Evolutionary conservation across 2,113 vertebrate genomes (phyloP).

Genomic region (Albula glossodonta): DNA sequence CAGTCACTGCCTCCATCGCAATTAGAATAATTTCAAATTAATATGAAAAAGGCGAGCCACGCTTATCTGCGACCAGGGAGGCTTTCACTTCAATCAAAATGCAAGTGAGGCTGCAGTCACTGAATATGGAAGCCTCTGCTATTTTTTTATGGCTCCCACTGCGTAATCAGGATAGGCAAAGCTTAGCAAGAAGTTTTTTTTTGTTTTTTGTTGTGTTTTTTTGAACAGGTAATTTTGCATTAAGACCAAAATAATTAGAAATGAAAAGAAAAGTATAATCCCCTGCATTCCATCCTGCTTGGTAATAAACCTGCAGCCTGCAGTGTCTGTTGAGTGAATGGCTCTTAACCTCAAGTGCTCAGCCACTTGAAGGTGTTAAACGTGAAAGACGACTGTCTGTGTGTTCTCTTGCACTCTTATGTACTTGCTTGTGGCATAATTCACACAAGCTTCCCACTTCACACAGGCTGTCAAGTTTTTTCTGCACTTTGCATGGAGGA

Average conservation of each 20-base stretch:
- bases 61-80: slow-evolving; percentile 41
- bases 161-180: slow-evolving; percentile 38
- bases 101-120: slow-evolving; percentile 35
- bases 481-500: slow-evolving; percentile 40
- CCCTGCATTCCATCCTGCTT: slow-evolving; percentile 14
- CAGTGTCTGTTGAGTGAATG: slow-evolving; percentile 20
- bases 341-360: slow-evolving; percentile 35
- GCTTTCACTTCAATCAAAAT: slow-evolving; percentile 45
- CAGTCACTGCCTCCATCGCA: slow-evolving; percentile 37
- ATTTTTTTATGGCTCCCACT: not conserved
- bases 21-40: slow-evolving; percentile 52
- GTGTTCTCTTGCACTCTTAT: not conserved
- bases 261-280: slow-evolving; percentile 2
- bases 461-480: slow-evolving; percentile 25
- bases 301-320: slow-evolving; percentile 21
- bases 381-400: slow-evolving; percentile 24
- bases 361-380: slow-evolving; percentile 42
- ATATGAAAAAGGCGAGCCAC: slow-evolving; percentile 40
- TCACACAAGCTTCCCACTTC: slow-evolving; percentile 35
- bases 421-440: not conserved
- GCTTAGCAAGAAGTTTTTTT: not conserved
- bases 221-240: not conserved
- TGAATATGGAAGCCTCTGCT: slow-evolving; percentile 6
- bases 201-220: slow-evolving; percentile 21
- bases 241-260: too few species aligned